phyloP scores from a whole-genome alignment of 2,888 invertebrate species.

The Tenthredo notha region DNA sequence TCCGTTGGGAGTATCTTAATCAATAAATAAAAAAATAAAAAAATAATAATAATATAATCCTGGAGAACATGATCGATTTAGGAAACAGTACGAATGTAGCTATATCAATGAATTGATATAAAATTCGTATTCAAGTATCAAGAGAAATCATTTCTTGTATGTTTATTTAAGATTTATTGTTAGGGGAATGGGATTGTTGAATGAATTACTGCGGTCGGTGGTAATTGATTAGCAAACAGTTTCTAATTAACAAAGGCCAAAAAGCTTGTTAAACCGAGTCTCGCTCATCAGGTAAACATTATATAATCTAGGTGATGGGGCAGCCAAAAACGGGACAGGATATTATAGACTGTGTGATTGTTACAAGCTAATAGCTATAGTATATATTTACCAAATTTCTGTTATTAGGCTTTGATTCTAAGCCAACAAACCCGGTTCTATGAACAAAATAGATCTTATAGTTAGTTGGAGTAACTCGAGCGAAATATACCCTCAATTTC shows the following conservation, averaged over 20 bases:
- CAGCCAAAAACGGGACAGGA: not conserved
- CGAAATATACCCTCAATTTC: conserved; percentile 43
- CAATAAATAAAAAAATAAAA: not conserved
- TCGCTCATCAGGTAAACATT: conserved; percentile 17
- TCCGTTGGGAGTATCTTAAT: not conserved
- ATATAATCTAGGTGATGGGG: not conserved
- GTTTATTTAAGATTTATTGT: not conserved
- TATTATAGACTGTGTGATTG: conserved; percentile 1
- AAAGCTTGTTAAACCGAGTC: conserved; percentile 12
- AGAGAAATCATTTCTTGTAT: not conserved
- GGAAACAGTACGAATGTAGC: not conserved
- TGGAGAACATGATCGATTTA: not conserved
- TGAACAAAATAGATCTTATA: conserved; percentile 20
- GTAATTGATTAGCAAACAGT: conserved; percentile 12
- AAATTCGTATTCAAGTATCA: not conserved
- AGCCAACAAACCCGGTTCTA: conserved; percentile 16
- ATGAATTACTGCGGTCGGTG: not conserved
- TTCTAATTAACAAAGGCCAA: not conserved
- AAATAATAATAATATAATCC: not conserved
- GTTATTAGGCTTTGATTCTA: conserved; percentile 37
- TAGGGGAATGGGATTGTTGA: not conserved
- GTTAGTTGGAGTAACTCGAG: conserved; percentile 33
- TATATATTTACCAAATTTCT: conserved; percentile 16
- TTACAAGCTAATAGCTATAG: not conserved
- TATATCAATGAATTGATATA: not conserved